These are phyloP conservation scores for Smittia sp. DNA, from an alignment of 2,888 invertebrate species.

Conservation along the genomic window DNA sequence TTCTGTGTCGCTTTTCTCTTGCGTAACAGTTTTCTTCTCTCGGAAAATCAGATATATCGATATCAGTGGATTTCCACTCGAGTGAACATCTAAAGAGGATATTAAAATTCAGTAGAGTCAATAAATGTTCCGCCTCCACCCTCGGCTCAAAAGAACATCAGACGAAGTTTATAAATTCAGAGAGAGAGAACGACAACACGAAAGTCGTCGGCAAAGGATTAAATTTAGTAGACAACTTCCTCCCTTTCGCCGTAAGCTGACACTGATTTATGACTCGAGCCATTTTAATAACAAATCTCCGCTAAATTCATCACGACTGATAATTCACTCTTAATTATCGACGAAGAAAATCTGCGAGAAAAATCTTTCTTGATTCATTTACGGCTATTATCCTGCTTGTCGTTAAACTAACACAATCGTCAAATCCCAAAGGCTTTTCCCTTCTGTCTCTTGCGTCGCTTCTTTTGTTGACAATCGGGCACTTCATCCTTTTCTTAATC, in stretches of 20 bases:
- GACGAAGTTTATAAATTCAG: not conserved
- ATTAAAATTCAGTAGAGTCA: conserved; percentile 41
- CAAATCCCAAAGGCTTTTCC: conserved; percentile 28
- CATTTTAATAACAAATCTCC: not conserved
- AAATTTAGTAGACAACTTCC: not conserved
- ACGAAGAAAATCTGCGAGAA: not conserved
- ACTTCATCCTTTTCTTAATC: not conserved
- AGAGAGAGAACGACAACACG: not conserved
- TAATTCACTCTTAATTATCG: conserved; percentile 32
- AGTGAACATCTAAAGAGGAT: conserved; percentile 41
- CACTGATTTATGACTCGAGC: conserved; percentile 26
- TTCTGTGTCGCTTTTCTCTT: not conserved
- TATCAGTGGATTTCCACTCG: conserved; percentile 41
- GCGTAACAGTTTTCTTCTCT: conserved; percentile 2
- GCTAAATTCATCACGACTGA: not conserved
- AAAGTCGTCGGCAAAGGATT: not conserved
- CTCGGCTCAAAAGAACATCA: conserved; percentile 1
- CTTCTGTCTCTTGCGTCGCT: not conserved
- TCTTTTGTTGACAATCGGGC: not conserved
- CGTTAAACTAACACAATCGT: conserved; percentile 33
- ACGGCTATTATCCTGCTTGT: conserved; percentile 31
- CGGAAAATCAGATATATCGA: conserved; percentile 41
- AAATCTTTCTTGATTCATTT: conserved; percentile 1
- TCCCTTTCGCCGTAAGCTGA: conserved; percentile 20
- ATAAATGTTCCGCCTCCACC: conserved; percentile 27